Evolutionary conservation across 2,113 vertebrate genomes (phyloP).

Genomic region (Eclectus roratus): DNA sequence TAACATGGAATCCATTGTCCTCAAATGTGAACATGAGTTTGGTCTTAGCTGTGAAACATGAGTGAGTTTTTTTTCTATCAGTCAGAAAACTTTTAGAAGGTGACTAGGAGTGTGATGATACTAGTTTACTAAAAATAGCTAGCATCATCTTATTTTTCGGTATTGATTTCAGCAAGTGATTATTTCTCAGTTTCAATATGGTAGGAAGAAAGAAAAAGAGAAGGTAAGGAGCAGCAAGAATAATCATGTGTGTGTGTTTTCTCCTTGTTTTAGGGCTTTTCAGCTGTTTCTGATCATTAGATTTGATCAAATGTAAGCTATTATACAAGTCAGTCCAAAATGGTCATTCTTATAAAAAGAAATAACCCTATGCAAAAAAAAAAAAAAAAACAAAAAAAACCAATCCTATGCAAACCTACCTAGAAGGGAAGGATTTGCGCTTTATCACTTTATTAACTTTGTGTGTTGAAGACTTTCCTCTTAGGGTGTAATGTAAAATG

Average conservation of each 20-base stretch:
- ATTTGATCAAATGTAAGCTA: neutral
- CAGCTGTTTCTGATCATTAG: neutral
- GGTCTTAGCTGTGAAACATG: neutral
- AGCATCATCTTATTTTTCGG: neutral
- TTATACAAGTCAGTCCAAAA: neutral
- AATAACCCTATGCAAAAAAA: no score
- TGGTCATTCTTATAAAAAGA: neutral
- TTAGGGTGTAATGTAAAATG: neutral
- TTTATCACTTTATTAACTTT: neutral
- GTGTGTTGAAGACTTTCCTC: neutral
- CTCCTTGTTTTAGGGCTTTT: neutral
- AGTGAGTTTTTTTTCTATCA: neutral
- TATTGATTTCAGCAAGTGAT: neutral
- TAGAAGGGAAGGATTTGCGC: neutral
- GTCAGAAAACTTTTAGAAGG: neutral
- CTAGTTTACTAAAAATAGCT: neutral
- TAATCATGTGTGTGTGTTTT: neutral
- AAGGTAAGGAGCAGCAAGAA: neutral
- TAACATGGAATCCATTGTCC: neutral
- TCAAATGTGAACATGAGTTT: neutral
- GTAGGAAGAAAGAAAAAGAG: neutral
- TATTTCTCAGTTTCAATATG: neutral
- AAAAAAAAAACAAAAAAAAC: neutral
- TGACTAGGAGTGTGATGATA: neutral
- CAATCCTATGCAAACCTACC: neutral